These are phyloP conservation scores for Cheirogaleus medius DNA, from an alignment of 2,113 vertebrate species.

Conservation along the genomic window DNA sequence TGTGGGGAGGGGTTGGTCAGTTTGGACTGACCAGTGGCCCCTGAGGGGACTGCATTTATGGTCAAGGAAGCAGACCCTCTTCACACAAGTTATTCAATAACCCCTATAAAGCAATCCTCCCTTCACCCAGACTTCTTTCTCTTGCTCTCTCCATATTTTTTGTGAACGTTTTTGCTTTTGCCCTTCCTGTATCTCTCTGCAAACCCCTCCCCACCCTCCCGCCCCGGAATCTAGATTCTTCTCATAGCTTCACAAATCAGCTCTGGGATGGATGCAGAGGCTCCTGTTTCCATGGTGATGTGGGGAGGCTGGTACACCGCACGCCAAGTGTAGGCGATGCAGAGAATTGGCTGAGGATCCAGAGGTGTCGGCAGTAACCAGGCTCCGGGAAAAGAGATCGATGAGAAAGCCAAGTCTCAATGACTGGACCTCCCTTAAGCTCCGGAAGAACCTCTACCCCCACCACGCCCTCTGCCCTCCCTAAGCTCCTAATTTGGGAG, in stretches of 20 bases:
- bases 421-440: not conserved
- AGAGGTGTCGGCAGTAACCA: constrained; percentile 49
- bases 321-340: constrained; percentile 67
- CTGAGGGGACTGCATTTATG: not conserved
- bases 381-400: not conserved
- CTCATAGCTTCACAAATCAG: constrained; percentile 53
- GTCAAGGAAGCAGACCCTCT: not conserved
- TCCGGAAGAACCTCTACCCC: not conserved
- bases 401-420: constrained; percentile 36
- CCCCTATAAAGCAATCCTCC: not conserved
- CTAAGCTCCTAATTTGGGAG: constrained; percentile 8
- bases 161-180: not conserved
- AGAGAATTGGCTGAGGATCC: constrained; percentile 63
- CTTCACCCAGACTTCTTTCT: not conserved
- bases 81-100: not conserved
- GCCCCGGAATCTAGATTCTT: constrained; percentile 50
- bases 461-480: not conserved
- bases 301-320: constrained; percentile 30
- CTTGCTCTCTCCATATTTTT: not conserved
- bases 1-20: not conserved
- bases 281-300: constrained; percentile 77
- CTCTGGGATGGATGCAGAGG: constrained; percentile 47
- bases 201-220: not conserved
- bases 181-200: not conserved
- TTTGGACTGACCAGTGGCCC: not conserved